Base-by-base conservation (phyloP, 2,888 invertebrate genomes). In the Scrobipalpa atriplicella region DNA sequence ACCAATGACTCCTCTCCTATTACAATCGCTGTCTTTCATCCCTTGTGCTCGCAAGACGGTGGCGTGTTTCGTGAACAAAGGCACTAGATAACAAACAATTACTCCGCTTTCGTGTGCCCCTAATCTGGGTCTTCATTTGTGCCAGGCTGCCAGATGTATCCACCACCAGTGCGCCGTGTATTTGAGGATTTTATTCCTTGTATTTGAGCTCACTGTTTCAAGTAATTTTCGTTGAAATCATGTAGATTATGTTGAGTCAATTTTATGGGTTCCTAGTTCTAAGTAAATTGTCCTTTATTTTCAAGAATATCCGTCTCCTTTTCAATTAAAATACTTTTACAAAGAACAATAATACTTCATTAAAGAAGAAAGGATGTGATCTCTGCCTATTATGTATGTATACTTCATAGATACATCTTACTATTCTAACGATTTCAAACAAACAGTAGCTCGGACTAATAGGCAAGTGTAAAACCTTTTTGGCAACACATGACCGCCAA, bases 11-110 rank as follows among this genome's bases (percentile, higher is more conserved):
- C 5, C 29, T 29, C 2, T 29, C 5, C 2, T 5, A 29, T 5
- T 5, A 29, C 5, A 29, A 47, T 5, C 47, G 47, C 47, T n/a
- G n/a, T n/a, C 3, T 63, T 70, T 68, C 60, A 66, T 47, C 13
- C 21, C 65, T 43, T 52, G 70, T 70, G 72, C 71, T 21, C n/a
- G 16, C 13, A 36, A 36, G 58, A 58, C 16, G 36, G 18, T 38
- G 38, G 36, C 38, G 54, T 75, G 74, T 75, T 73, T 77, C 69
- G 72, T 68, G 74, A 83, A 86, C 84, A 86, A 84, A 82, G 73
- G 77, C 75, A 73, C 72, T 72, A 81, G 82, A 81, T 82, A 82
- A 78, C 81, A 80, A 80, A 86, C 84, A 86, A 86, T 86, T 86
- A 85, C 82, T 78, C 73, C 75, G 76, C 77, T 79, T 79, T 79